Base-by-base conservation (phyloP, 2,797 vertebrate genomes). In the Macroramphosus scolopax region DNA sequence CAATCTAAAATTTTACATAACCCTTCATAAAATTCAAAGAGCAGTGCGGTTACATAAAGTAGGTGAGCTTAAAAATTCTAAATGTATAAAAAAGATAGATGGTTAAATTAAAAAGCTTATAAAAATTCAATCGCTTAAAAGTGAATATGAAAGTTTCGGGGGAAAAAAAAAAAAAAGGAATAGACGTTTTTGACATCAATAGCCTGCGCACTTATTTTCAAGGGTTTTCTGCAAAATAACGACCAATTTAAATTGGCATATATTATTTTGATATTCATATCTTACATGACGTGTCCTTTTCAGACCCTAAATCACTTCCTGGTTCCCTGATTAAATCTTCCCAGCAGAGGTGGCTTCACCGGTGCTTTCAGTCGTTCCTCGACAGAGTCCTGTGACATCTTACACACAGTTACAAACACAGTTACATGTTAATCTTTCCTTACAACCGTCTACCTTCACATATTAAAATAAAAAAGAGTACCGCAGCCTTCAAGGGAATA, bases 211-310 rank as follows among this genome's bases (percentile, higher is more conserved):
- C 46, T 49, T 77, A 68, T 59, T 17, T 61, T 66, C 26, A 66
- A 77, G 59, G 38, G 78, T 46, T 69, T 72, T 54, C 67, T 75
- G 72, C 56, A 65, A 59, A 58, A 66, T 45, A 57, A 65, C 72
- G 68, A 70, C 50, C 47, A 75, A 50, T 78, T 69, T 66, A 63
- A 69, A 49, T 72, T 48, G 63, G 80, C 79, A 90, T 88, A 90
- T 90, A 89, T 89, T 87, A 87, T 84, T 88, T 83, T 58, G 51
- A 75, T 82, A 83, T 80, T 85, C 68, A 81, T 86, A 86, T 82
- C 66, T 89, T 83, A 83, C 77, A 81, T 37, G 40, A 24, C 39
- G n/a, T n/a, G n/a, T n/a, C 68, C 70, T 67, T 76, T 55, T 63
- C 56, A 64, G 49, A 81, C 54, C 54, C 64, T 63, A 47, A 33